Evolutionary conservation across 2,113 vertebrate genomes (phyloP), one percentile per base, ranked within the genome.

Genomic region (Columbina picui): DNA sequence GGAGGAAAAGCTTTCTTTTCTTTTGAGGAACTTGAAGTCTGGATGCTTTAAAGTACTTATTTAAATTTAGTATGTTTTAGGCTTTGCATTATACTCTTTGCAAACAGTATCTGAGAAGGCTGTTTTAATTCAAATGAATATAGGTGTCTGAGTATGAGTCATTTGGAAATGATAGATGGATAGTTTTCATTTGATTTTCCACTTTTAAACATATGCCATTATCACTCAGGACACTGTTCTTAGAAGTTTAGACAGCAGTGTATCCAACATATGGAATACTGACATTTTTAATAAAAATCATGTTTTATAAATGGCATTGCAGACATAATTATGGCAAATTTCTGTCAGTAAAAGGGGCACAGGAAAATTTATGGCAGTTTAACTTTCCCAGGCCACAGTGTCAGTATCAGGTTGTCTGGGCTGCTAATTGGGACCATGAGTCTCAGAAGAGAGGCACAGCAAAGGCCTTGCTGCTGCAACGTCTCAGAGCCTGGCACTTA

Each of bases 11-110:
- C 41, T 91, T 73, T 67, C 20, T 67, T 84, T 86, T 80, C 30
- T 59, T 94, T 74, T 90, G n/a, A 95, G 49, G n/a, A 93, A 68
- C n/a, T 68, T 78, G 52, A 74, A 67, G 52, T 84, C 82, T 80
- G 21, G 68, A 39, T 74, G 26, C 30, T 83, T 83, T 75, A 56
- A 78, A 91, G 50, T 77, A 32, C 59, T 77, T 65, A 69, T 81
- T 94, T 95, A 93, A 79, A 88, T 78, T 59, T 29, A 67, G 22
- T 57, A 6, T 81, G 16, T 11, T 73, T 84, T 86, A 63, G 17
- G 12, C 60, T 89, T 68, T 84, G 17, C 68, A 38, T 39, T 94
- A 30, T 85, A 71, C 32, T 74, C 47, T 74, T 80, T 50, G 63
- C 38, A 74, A 94, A 61, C 34, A 53, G 1, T 34, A 19, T 69